Conservation (phyloP, 1,140 invertebrate species). For the Calephelis nemesis region DNA sequence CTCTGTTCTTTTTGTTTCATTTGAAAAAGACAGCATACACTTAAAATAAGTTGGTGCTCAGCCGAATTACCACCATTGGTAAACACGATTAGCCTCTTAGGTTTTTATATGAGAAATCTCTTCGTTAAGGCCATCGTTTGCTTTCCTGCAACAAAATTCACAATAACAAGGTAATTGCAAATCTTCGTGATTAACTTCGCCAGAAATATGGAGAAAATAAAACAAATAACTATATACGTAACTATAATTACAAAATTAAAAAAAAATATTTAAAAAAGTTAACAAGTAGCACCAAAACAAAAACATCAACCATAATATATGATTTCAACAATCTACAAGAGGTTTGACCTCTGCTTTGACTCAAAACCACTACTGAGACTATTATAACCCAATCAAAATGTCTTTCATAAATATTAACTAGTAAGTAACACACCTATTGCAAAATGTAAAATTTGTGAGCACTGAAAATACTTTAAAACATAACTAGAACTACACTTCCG, state of each 20-base stretch:
- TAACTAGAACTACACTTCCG: too few species aligned
- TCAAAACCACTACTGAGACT: not conserved
- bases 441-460: too few species aligned
- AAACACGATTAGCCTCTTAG: too few species aligned
- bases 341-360: not conserved
- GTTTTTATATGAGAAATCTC: too few species aligned
- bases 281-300: constrained; percentile 2
- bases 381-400: not conserved
- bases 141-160: not conserved
- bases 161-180: not conserved
- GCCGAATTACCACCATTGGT: too few species aligned
- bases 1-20: too few species aligned
- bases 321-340: constrained; percentile 1
- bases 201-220: not conserved
- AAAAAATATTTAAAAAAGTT: not conserved
- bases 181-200: not conserved
- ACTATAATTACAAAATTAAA: constrained; percentile 10
- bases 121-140: too few species aligned
- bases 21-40: too few species aligned
- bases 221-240: not conserved
- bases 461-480: too few species aligned
- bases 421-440: too few species aligned
- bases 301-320: constrained; percentile 8
- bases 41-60: too few species aligned
- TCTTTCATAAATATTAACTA: not conserved